Base-by-base conservation (phyloP, 2,888 invertebrate species). In the Malthinus flaveolus region DNA sequence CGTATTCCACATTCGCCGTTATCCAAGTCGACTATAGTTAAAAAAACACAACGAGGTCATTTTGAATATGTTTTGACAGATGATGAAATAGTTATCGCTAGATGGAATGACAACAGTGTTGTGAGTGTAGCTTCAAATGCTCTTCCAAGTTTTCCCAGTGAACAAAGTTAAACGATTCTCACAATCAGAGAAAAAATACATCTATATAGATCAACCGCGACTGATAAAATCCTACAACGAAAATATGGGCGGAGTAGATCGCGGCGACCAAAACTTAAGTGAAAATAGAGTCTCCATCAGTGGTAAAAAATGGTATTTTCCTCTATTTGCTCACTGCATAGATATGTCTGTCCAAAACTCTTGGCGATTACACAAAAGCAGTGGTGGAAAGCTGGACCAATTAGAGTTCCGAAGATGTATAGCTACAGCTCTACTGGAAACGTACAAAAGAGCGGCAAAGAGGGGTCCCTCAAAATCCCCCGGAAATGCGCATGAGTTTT, bases 221-320 rank as follows among this genome's bases (percentile, higher is more conserved):
- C 31, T 59, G 7, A 51, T 56, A 33, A 60, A 51, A 42, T 31
- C 39, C 8, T 65, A 64, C 49, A 65, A 66, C 23, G 49, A 50
- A 36, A 54, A 64, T 36, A 69, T 68, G 65, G 66, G 62, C 10
- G 65, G 64, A 1, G 64, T 65, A 11, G 65, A 68, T 47, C 32
- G 62, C 10, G 42, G 57, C 44, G 68, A 68, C 49, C 65, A 71
- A 52, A 69, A 71, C 45, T 57, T 71, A 4, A 59, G 65, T 48
- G 50, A 65, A 3, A 70, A 69, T 49, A 37, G 66, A 45, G 49
- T 56, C n/a, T 47, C 51, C 3, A 68, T 70, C 1, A 59, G 71
- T 53, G 68, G 66, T 6, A 70, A 23, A 70, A 69, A 71, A 32
- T 68, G 67, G 65, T 70, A 71, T 58, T 68, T 70, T 51, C 64